These are phyloP conservation scores for Pollimyrus isidori DNA, from an alignment of 2,113 vertebrate genomes.

Conservation along the genomic window DNA sequence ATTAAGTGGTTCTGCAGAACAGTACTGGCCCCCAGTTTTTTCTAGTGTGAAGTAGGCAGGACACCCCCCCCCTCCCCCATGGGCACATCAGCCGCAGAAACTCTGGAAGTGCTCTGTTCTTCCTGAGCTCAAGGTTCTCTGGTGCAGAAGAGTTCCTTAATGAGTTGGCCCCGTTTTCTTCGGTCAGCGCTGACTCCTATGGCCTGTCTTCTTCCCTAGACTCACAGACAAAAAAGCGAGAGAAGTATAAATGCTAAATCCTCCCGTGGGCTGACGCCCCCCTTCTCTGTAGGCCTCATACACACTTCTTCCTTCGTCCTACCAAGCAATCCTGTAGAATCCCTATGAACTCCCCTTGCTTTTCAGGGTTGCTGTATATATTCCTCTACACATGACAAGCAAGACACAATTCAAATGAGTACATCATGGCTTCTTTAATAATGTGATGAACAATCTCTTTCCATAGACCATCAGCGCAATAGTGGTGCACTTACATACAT, in stretches of 20 bases:
- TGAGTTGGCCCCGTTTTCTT: not conserved
- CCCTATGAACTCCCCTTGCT: not conserved
- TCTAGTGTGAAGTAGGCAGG: not conserved
- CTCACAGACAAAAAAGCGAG: not conserved
- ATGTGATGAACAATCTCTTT: not conserved
- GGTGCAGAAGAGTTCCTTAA: not conserved
- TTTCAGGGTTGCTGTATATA: not conserved
- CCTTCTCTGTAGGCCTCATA: not conserved
- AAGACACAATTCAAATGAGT: not conserved
- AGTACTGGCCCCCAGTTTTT: not conserved
- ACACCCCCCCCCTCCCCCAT: too few relatives aligned
- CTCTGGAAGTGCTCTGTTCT: not conserved
- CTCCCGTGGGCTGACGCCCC: not conserved
- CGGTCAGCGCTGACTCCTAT: not conserved
- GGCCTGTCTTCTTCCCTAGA: not conserved
- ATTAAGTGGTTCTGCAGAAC: not conserved
- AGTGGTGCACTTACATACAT: too few relatives aligned
- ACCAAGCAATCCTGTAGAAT: not conserved
- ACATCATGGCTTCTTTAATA: not conserved
- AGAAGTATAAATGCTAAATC: not conserved
- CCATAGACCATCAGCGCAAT: not conserved
- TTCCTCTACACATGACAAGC: not conserved
- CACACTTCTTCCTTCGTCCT: not conserved
- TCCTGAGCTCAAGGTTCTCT: not conserved
- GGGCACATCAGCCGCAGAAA: not conserved